phyloP scores from a whole-genome alignment of 2,888 invertebrate genomes.

The Hypomecis atomaria region DNA sequence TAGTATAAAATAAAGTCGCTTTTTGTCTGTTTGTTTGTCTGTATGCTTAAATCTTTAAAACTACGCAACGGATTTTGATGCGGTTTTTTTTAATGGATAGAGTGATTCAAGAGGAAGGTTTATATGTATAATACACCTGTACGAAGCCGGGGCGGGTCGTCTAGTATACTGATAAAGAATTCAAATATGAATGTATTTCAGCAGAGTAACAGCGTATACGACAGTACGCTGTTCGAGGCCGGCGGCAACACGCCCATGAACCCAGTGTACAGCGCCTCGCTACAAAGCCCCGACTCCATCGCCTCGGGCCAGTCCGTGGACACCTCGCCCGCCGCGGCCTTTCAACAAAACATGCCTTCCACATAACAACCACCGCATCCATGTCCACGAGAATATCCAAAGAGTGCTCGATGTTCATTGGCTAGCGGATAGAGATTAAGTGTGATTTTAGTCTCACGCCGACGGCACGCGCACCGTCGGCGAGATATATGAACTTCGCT shows the following conservation, averaged over 20 bases:
- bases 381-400: conserved; percentile 33
- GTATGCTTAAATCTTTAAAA: too few relatives aligned
- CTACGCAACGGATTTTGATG: too few relatives aligned
- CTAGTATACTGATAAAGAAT: not conserved
- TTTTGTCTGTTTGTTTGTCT: too few relatives aligned
- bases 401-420: conserved; percentile 43
- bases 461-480: too few relatives aligned
- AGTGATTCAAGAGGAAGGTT: too few relatives aligned
- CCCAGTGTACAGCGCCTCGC: conserved; percentile 88
- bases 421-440: conserved; percentile 32
- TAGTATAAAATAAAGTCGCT: too few relatives aligned
- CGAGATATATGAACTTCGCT: too few relatives aligned
- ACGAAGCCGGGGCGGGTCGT: too few relatives aligned
- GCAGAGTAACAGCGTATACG: conserved; percentile 89
- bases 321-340: conserved; percentile 50
- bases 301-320: conserved; percentile 82
- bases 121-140: too few relatives aligned
- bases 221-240: conserved; percentile 89
- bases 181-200: conserved; percentile 37
- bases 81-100: too few relatives aligned
- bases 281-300: conserved; percentile 90
- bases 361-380: conserved; percentile 64
- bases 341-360: conserved; percentile 62
- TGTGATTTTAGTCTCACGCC: too few relatives aligned
- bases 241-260: conserved; percentile 87